Percentiles rank a stretch among this genome's conserved stretches.
Conservation (phyloP, 2,888 invertebrate genomes). For the Ophion ventricosus region DNA sequence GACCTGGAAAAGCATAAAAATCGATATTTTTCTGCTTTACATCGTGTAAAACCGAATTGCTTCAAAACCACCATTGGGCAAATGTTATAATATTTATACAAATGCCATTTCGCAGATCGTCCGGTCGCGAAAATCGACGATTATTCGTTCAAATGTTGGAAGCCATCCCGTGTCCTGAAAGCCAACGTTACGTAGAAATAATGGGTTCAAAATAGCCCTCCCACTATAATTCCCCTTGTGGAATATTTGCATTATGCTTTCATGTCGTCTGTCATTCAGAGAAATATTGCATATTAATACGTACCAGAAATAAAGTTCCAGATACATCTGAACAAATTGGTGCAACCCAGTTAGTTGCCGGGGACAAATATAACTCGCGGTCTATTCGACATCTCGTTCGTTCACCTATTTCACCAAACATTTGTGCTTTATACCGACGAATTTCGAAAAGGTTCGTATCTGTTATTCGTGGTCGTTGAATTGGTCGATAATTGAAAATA, state of each 20-base stretch:
- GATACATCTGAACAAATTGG: background rate
- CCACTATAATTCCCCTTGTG: too few species aligned
- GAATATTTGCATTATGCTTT: background rate
- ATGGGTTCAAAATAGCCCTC: background rate
- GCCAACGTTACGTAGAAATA: background rate
- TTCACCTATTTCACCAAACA: too few species aligned
- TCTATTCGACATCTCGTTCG: background rate
- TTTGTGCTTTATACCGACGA: background rate
- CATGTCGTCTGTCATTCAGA: background rate
- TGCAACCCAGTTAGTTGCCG: background rate
- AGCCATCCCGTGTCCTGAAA: background rate
- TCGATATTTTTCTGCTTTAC: too few species aligned
- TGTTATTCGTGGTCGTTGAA: background rate
- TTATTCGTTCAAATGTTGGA: background rate
- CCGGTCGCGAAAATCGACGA: background rate
- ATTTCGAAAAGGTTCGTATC: background rate
- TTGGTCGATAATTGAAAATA: background rate
- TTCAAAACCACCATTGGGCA: too few species aligned
- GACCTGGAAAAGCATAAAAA: too few species aligned
- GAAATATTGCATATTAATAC: background rate
- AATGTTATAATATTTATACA: background rate
- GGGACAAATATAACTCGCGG: background rate
- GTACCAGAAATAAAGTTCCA: background rate
- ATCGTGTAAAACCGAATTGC: too few species aligned
- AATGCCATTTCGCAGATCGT: background rate